These are phyloP conservation scores for Pristionchus entomophagus DNA, from an alignment of 2,888 invertebrate species.

Conservation along the genomic window DNA sequence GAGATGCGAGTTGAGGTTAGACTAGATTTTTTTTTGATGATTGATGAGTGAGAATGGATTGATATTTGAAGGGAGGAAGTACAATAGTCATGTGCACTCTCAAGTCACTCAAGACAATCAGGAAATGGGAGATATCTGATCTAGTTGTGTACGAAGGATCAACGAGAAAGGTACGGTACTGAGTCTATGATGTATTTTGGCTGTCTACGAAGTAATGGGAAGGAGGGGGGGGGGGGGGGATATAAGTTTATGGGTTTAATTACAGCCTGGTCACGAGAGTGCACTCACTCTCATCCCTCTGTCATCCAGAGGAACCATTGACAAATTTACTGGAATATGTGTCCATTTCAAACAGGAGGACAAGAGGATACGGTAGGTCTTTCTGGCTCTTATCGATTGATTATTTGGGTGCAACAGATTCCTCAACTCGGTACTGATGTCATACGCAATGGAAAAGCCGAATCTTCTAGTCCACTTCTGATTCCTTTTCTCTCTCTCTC, in stretches of 20 bases:
- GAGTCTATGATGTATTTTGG: neutral
- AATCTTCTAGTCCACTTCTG: conserved; percentile 60
- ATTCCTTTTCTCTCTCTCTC: neutral
- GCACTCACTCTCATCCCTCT: conserved; percentile 38
- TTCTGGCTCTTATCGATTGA: neutral
- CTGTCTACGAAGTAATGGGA: no score
- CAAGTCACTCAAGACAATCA: neutral
- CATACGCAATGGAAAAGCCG: conserved; percentile 52
- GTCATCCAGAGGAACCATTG: neutral
- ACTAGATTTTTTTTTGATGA: neutral
- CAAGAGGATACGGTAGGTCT: conserved; percentile 19
- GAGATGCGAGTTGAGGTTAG: conserved; percentile 66
- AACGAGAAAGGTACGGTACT: conserved; percentile 33
- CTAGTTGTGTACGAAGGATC: conserved; percentile 37
- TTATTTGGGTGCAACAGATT: conserved; percentile 45
- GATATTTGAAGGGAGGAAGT: conserved; percentile 12
- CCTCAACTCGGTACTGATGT: conserved; percentile 55
- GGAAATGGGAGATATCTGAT: conserved; percentile 38
- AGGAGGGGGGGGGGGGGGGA: no score
- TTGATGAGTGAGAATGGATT: neutral
- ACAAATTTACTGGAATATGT: conserved; percentile 35
- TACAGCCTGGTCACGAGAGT: conserved; percentile 34
- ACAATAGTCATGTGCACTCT: conserved; percentile 34
- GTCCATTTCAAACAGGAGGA: conserved; percentile 41
- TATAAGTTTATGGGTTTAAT: neutral